Evolutionary conservation across 2,888 invertebrate genomes (phyloP).

Genomic region (Acleris sparsana): DNA sequence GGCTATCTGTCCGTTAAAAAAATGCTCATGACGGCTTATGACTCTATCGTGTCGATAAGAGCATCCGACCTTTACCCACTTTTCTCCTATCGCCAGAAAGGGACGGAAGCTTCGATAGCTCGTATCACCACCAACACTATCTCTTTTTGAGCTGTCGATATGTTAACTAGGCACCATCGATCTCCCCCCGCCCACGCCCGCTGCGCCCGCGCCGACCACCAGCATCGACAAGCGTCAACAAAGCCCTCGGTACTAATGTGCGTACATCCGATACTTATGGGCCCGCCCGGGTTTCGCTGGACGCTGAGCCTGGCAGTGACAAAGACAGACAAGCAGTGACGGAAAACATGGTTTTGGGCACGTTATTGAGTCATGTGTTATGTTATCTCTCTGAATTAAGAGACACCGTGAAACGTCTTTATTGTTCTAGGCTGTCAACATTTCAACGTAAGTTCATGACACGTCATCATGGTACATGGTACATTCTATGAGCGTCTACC

Average conservation of each 20-base stretch:
- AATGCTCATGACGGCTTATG: neutral
- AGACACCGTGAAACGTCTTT: too few relatives aligned
- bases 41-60: neutral
- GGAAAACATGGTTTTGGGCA: neutral
- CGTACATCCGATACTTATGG: slow-evolving; percentile 30
- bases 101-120: neutral
- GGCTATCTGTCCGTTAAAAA: neutral
- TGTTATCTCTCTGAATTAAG: too few relatives aligned
- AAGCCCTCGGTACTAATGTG: slow-evolving; percentile 24
- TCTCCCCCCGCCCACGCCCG: slow-evolving; percentile 5
- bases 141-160: slow-evolving; percentile 13
- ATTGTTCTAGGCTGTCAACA: too few relatives aligned
- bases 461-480: too few relatives aligned
- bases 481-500: too few relatives aligned
- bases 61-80: neutral
- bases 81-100: neutral
- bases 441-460: too few relatives aligned
- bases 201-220: slow-evolving; percentile 14
- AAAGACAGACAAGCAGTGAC: slow-evolving; percentile 7
- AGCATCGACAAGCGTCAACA: slow-evolving; percentile 1
- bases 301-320: neutral
- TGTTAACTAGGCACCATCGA: slow-evolving; percentile 6
- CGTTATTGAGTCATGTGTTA: too few relatives aligned
- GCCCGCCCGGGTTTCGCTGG: slow-evolving; percentile 24
- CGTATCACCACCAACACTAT: neutral